Conservation (phyloP, 2,888 invertebrate genomes). For the Phalangium opilio region DNA sequence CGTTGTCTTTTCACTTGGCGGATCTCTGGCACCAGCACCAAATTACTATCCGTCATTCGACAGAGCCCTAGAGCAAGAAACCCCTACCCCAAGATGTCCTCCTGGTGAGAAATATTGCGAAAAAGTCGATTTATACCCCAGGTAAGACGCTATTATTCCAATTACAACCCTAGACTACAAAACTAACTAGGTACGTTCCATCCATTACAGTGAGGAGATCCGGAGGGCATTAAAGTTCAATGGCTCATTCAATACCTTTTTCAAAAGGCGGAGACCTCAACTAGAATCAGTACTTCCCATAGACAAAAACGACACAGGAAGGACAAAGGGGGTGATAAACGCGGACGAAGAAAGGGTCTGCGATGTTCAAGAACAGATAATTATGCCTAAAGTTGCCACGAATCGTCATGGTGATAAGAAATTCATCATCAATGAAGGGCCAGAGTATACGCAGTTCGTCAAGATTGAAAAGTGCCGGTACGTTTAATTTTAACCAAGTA, state of each 20-base stretch:
- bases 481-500: background rate
- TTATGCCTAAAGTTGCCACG: background rate
- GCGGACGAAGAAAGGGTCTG: background rate
- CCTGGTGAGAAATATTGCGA: background rate
- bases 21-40: no score
- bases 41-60: background rate
- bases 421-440: background rate
- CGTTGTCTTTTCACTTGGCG: no score
- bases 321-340: background rate
- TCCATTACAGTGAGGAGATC: background rate
- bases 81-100: background rate
- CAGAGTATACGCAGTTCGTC: background rate
- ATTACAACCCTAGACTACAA: no score
- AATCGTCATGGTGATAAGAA: background rate
- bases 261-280: background rate
- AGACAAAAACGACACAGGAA: background rate
- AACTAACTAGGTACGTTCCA: no score
- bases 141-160: background rate
- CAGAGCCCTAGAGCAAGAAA: background rate
- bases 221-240: background rate
- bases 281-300: background rate
- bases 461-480: background rate
- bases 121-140: background rate
- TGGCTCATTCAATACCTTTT: background rate
- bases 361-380: background rate